Percentiles rank a stretch among this genome's conserved stretches.
Evolutionary conservation across 2,888 invertebrate species (phyloP).

Genomic region (Acanthopleura granulata): DNA sequence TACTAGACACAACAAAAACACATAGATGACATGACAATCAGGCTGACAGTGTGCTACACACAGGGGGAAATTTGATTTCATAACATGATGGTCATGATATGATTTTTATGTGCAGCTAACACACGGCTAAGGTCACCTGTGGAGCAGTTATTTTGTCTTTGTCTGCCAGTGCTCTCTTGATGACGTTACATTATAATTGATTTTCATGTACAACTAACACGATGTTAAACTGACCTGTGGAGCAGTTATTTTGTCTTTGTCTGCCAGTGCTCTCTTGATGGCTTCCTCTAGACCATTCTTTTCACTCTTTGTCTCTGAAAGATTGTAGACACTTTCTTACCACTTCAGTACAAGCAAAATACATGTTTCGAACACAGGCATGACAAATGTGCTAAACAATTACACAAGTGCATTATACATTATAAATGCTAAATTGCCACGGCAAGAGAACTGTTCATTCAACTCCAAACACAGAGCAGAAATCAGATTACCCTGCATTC

Average conservation of each 20-base stretch:
- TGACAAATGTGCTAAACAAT: too few relatives aligned
- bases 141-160: slow-evolving; percentile 46
- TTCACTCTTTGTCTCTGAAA: slow-evolving; percentile 53
- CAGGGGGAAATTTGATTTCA: too few relatives aligned
- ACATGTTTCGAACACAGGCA: not conserved
- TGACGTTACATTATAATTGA: slow-evolving; percentile 15
- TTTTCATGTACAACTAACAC: too few relatives aligned
- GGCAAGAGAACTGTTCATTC: too few relatives aligned
- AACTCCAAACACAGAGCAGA: too few relatives aligned
- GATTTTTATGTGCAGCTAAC: too few relatives aligned
- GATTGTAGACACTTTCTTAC: not conserved
- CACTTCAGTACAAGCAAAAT: not conserved
- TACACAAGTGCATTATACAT: too few relatives aligned
- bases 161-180: slow-evolving; percentile 46
- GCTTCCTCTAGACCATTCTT: slow-evolving; percentile 56
- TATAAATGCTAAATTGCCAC: too few relatives aligned
- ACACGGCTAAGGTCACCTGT: slow-evolving; percentile 31
- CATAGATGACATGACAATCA: not conserved
- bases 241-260: slow-evolving; percentile 43
- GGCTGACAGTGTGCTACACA: too few relatives aligned
- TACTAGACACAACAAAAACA: not conserved
- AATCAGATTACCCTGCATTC: too few relatives aligned
- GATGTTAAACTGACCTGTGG: slow-evolving; percentile 38
- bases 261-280: slow-evolving; percentile 46
- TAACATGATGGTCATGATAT: too few relatives aligned